Evolutionary conservation across 2,888 invertebrate genomes (phyloP).

Genomic region (Nephrotoma guestfalica): DNA sequence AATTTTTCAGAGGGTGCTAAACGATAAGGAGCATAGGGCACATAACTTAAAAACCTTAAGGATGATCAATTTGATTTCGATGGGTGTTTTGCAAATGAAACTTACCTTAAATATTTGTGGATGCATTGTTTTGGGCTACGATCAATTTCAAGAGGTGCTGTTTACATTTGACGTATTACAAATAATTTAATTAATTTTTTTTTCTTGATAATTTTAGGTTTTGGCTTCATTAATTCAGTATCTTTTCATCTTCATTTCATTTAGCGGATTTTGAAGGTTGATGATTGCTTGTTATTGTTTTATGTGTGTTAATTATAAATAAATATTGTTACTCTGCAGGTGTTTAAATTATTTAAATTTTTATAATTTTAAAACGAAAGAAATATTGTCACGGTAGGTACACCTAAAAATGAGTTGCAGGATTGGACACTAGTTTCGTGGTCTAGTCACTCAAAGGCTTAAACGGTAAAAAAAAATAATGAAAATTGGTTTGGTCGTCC

Average conservation of each 20-base stretch:
- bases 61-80: neutral
- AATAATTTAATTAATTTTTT: neutral
- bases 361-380: too few relatives aligned
- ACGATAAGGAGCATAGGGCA: neutral
- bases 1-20: neutral
- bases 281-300: neutral
- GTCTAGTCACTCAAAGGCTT: too few relatives aligned
- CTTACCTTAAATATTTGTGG: neutral
- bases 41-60: neutral
- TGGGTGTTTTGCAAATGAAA: neutral
- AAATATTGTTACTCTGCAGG: too few relatives aligned
- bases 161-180: neutral
- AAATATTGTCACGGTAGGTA: too few relatives aligned
- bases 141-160: neutral
- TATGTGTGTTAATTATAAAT: neutral
- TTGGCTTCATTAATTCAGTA: neutral
- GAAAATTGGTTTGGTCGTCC: too few relatives aligned
- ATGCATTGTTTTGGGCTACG: neutral
- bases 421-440: too few relatives aligned
- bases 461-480: too few relatives aligned
- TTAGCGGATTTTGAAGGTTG: neutral
- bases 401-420: too few relatives aligned
- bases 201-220: neutral
- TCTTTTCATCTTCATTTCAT: neutral
- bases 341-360: too few relatives aligned